phyloP scores from a whole-genome alignment of 2,888 invertebrate species.

The Lithophane ornitopus region DNA sequence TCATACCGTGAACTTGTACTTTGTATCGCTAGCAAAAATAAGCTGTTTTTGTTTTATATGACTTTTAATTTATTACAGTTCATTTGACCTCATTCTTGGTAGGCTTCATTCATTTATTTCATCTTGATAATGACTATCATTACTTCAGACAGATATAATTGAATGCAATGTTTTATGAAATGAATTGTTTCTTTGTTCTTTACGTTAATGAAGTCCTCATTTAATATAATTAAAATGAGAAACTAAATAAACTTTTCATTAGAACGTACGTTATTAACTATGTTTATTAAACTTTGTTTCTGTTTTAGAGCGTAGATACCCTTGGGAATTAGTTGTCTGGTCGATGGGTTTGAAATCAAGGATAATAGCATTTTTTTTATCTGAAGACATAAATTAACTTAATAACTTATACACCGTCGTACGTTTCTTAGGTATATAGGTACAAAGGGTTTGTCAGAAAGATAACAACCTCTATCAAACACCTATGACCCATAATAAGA shows the following conservation, averaged over 20 bases:
- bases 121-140: constrained; percentile 45
- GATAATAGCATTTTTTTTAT: neutral
- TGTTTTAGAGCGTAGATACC: too few species aligned
- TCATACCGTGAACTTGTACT: constrained; percentile 43
- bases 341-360: neutral
- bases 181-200: constrained; percentile 41
- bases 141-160: constrained; percentile 43
- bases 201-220: constrained; percentile 14
- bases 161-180: constrained; percentile 42
- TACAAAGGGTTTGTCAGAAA: neutral
- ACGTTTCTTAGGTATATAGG: neutral
- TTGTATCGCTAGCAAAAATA: constrained; percentile 21
- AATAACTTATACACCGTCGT: neutral
- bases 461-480: neutral
- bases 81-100: constrained; percentile 45
- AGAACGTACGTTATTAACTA: neutral
- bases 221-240: constrained; percentile 30
- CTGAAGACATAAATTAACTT: too few species aligned
- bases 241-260: constrained; percentile 16
- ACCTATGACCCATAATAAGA: neutral
- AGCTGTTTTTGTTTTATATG: constrained; percentile 32
- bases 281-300: neutral
- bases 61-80: constrained; percentile 40
- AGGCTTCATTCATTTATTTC: constrained; percentile 42
- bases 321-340: neutral